Evolutionary conservation across 1,140 invertebrate genomes (phyloP).

Genomic region (Drosophila funebris): DNA sequence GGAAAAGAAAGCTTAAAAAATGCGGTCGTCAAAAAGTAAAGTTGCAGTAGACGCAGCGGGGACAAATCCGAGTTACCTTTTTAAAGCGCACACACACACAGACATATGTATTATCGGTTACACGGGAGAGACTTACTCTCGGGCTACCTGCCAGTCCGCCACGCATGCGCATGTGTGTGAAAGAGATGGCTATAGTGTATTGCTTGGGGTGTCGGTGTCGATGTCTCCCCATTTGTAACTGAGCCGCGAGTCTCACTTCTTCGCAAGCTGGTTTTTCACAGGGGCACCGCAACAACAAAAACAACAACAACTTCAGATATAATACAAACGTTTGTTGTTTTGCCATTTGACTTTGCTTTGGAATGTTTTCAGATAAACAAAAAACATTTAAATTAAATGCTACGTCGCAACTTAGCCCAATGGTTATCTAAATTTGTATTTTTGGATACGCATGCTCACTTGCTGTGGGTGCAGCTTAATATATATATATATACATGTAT

Average conservation of each 20-base stretch:
- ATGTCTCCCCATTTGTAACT: conserved; percentile 46
- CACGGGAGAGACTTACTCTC: conserved; percentile 24
- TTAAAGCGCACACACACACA: conserved; percentile 46
- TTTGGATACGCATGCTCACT: conserved; percentile 7
- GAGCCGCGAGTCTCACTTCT: conserved; percentile 43
- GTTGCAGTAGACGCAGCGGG: conserved; percentile 61
- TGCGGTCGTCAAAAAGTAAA: conserved; percentile 77
- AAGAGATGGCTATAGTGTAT: conserved; percentile 53
- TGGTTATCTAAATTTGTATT: conserved; percentile 39
- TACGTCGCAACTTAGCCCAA: conserved; percentile 11
- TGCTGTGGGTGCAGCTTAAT: conserved; percentile 9
- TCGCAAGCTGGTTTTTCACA: conserved; percentile 59
- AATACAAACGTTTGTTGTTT: conserved; percentile 64
- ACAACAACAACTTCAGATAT: conserved; percentile 23
- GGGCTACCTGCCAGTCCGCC: conserved; percentile 32
- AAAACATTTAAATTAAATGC: conserved; percentile 19
- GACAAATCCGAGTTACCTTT: conserved; percentile 71
- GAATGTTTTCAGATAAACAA: conserved; percentile 48
- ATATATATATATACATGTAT: too few relatives aligned
- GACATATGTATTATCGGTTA: conserved; percentile 11
- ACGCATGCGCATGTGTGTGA: conserved; percentile 66
- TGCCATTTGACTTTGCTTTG: conserved; percentile 53
- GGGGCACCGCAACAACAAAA: conserved; percentile 25
- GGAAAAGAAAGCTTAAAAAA: conserved; percentile 82
- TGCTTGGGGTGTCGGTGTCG: conserved; percentile 66